Conservation (phyloP, 1,140 invertebrate genomes). For the Penaeus chinensis region DNA sequence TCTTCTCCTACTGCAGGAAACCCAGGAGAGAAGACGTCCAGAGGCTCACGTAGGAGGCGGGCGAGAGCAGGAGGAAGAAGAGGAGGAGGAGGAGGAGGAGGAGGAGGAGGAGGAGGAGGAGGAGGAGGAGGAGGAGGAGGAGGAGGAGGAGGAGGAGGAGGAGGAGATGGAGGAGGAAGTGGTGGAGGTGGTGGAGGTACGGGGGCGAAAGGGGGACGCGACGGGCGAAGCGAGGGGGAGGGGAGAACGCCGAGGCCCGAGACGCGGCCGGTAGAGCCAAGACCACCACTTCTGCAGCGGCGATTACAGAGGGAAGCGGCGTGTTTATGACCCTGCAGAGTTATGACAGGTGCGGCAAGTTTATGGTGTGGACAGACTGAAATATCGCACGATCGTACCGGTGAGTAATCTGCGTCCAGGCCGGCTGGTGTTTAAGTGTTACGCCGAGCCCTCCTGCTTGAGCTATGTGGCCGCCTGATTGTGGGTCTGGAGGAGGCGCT, state of each 20-base stretch:
- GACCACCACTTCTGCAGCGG: slow-evolving; percentile 32
- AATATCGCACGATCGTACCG: slow-evolving; percentile 43
- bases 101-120: slow-evolving; percentile 36
- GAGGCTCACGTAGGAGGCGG: background rate
- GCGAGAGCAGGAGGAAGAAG: slow-evolving; percentile 27
- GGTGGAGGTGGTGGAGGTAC: slow-evolving; percentile 16
- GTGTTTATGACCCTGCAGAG: slow-evolving; percentile 49
- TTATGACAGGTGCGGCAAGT: slow-evolving; percentile 50
- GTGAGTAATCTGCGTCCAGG: slow-evolving; percentile 27
- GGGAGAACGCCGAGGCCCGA: background rate
- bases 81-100: slow-evolving; percentile 19
- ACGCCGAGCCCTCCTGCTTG: background rate
- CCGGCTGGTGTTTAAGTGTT: slow-evolving; percentile 11
- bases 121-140: slow-evolving; percentile 34
- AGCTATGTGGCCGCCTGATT: background rate
- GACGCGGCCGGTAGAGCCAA: slow-evolving; percentile 1
- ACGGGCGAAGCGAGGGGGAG: background rate
- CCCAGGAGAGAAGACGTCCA: too few species aligned
- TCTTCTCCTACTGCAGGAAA: too few species aligned
- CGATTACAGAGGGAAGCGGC: slow-evolving; percentile 48
- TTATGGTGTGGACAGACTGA: slow-evolving; percentile 58
- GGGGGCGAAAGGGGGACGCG: slow-evolving; percentile 9
- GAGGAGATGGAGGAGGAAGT: slow-evolving; percentile 16
- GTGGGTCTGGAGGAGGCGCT: background rate
- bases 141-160: slow-evolving; percentile 21